A percentile compares a stretch with the other conserved stretches of the same genome.
Conservation (phyloP, 1,140 invertebrate genomes). For the Hypothenemus hampei region DNA sequence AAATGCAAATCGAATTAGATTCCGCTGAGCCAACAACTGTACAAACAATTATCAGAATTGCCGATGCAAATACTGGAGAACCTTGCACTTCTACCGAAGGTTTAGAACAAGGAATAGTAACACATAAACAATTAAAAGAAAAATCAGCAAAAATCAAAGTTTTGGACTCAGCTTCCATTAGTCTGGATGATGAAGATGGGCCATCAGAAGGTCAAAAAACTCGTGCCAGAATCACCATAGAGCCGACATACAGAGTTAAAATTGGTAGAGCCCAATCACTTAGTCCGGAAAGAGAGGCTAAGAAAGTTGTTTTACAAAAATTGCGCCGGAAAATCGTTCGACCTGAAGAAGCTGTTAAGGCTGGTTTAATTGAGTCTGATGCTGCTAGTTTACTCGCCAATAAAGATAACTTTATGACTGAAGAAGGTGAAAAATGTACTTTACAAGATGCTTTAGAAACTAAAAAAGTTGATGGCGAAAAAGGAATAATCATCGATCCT, state of each 20-base stretch:
- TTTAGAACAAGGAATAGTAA: conserved; percentile 51
- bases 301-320: conserved; percentile 70
- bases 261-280: conserved; percentile 55
- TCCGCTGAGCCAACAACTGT: neutral
- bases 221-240: conserved; percentile 55
- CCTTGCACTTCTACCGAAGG: conserved; percentile 50
- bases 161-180: conserved; percentile 39
- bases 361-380: conserved; percentile 67
- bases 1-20: conserved; percentile 47
- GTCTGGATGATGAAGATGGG: conserved; percentile 43
- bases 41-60: conserved; percentile 22
- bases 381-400: conserved; percentile 65
- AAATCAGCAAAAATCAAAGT: conserved; percentile 40
- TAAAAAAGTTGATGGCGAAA: conserved; percentile 68
- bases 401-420: conserved; percentile 52
- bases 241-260: conserved; percentile 64
- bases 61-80: conserved; percentile 18
- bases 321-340: conserved; percentile 68
- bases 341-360: conserved; percentile 65
- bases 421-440: conserved; percentile 57
- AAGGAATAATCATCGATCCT: conserved; percentile 78
- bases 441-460: conserved; percentile 71
- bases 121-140: conserved; percentile 42
- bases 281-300: conserved; percentile 56
- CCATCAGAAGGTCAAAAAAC: conserved; percentile 54